Evolutionary conservation across 2,888 invertebrate genomes (phyloP), one percentile per base, ranked within the genome.

Genomic region (Plusia festucae): DNA sequence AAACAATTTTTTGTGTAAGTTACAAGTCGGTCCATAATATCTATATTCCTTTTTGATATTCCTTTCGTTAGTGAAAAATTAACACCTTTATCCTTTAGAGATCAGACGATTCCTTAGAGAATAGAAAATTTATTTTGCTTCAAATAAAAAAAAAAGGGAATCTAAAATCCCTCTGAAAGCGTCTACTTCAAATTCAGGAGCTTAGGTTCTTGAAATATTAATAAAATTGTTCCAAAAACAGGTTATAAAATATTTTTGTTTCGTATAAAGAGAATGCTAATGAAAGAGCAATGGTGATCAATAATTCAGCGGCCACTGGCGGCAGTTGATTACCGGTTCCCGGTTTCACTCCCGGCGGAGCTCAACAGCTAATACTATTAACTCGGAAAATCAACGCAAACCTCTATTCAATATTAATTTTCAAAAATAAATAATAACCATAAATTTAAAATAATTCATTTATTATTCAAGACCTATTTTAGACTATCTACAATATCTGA

Each of bases 301-400:
- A 79, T 77, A 68, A 84, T 77, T 79, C 78, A 80, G 57, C 55
- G 24, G 67, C 63, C 53, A 73, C 68, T 82, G 60, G 69, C 57
- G 61, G 40, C 63, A 59, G 58, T 52, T 68, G 68, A 73, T 82
- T 78, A 76, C 68, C 73, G 72, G 72, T 71, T 57, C 53, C 70
- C 68, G 64, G 70, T 76, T 74, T 60, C 60, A 64, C 34, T 75
- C 77, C 67, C 71, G 46, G 7, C 24, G 64, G 76, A 59, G 60
- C 55, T 55, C 53, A 51, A 30, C 61, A 32, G 52, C 58, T 74
- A 73, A 79, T 78, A 53, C 46, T 53, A 65, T 73, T 75, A 71
- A 34, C 61, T 57, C 53, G 5, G 46, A 30, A 64, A 68, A 68
- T 55, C 34, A 51, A 20, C 20, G 46, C 27, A 46, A 40, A 63